A percentile compares a stretch with the other conserved stretches of the same genome.
phyloP scores from a whole-genome alignment of 2,888 invertebrate species.

The Phasia obesa region DNA sequence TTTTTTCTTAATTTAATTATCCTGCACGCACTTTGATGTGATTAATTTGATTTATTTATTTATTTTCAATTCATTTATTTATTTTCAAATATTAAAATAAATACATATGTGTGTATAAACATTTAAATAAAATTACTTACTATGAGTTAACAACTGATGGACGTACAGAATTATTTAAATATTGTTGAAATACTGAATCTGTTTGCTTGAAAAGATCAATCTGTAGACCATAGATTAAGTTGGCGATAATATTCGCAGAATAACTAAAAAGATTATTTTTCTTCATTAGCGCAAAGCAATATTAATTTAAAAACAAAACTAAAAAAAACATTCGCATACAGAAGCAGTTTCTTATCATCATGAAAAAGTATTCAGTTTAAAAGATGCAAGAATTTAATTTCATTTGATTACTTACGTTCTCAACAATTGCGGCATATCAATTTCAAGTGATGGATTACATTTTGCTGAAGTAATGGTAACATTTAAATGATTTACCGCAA shows the following conservation, averaged over 20 bases:
- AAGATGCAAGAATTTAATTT: too few species aligned
- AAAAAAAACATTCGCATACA: too few species aligned
- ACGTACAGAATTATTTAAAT: slow-evolving; percentile 67
- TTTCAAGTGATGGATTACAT: slow-evolving; percentile 68
- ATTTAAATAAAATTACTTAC: too few species aligned
- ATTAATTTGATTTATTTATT: too few species aligned
- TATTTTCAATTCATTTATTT: too few species aligned
- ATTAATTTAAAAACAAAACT: slow-evolving; percentile 2
- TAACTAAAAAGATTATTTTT: slow-evolving; percentile 76
- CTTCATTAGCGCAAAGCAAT: slow-evolving; percentile 30
- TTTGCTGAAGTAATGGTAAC: slow-evolving; percentile 69
- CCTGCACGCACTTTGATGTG: too few species aligned
- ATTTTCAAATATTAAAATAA: too few species aligned
- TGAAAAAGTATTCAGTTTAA: neutral
- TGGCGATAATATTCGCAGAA: slow-evolving; percentile 83
- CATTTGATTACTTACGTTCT: slow-evolving; percentile 74
- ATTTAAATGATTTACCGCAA: slow-evolving; percentile 83
- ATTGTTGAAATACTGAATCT: slow-evolving; percentile 76
- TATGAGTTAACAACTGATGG: slow-evolving; percentile 73
- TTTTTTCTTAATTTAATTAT: too few species aligned
- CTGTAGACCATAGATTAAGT: slow-evolving; percentile 83
- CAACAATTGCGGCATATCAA: slow-evolving; percentile 76
- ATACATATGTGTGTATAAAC: too few species aligned
- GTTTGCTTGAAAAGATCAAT: slow-evolving; percentile 80
- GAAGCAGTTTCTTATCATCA: slow-evolving; percentile 25